These are phyloP conservation scores for Pyrochroa serraticornis DNA, from an alignment of 2,888 invertebrate genomes.

Conservation along the genomic window DNA sequence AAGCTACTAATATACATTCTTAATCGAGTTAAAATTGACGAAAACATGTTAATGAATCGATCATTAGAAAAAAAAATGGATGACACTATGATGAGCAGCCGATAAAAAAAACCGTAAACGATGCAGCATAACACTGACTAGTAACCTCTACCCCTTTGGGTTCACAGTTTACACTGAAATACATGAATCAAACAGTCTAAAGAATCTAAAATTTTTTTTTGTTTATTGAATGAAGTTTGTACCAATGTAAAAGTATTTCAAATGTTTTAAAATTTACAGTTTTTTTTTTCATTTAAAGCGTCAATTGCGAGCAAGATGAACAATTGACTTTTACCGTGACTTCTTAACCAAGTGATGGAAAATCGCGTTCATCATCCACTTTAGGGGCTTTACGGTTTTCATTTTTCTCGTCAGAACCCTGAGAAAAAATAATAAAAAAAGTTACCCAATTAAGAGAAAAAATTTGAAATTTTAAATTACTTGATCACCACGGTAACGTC, in stretches of 20 bases:
- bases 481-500: conserved; percentile 41
- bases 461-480: conserved; percentile 6
- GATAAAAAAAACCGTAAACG: conserved; percentile 41
- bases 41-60: too few relatives aligned
- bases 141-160: conserved; percentile 51
- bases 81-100: conserved; percentile 41
- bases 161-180: conserved; percentile 52
- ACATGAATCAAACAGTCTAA: conserved; percentile 38
- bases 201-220: conserved; percentile 33
- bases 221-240: conserved; percentile 50
- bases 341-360: conserved; percentile 85
- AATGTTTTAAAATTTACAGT: conserved; percentile 41
- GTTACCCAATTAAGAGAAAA: neutral
- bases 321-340: conserved; percentile 35
- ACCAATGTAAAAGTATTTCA: conserved; percentile 52
- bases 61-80: conserved; percentile 6
- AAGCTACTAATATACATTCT: neutral
- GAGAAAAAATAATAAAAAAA: neutral
- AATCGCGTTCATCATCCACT: conserved; percentile 94
- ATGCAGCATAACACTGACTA: conserved; percentile 55
- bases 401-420: conserved; percentile 44
- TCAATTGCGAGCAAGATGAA: conserved; percentile 28
- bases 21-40: neutral
- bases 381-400: conserved; percentile 70
- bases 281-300: conserved; percentile 29